Conservation (phyloP, 2,113 vertebrate species). For the Sapajus apella region DNA sequence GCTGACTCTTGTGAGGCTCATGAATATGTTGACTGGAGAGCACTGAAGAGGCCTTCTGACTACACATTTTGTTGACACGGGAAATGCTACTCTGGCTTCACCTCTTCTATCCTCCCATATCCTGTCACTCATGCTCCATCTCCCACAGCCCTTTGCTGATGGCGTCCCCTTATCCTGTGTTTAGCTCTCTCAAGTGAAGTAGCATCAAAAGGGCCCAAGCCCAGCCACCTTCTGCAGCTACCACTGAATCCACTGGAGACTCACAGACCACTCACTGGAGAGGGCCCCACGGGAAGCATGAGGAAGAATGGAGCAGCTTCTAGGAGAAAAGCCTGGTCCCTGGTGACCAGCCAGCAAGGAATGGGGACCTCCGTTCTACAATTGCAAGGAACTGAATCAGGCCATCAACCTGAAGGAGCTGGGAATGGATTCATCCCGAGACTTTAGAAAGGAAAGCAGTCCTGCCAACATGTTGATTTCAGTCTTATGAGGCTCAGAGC, state of each 20-base stretch:
- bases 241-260: too few relatives aligned
- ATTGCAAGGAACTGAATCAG: background rate
- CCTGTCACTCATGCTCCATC: background rate
- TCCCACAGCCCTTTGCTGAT: background rate
- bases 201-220: background rate
- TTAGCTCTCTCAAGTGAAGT: background rate
- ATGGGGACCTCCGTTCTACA: background rate
- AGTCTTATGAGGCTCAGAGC: background rate
- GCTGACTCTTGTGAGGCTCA: background rate
- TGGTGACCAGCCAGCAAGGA: accelerated
- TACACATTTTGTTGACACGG: background rate
- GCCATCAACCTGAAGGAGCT: background rate
- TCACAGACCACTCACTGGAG: background rate
- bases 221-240: background rate
- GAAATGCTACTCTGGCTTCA: background rate
- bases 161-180: too few relatives aligned
- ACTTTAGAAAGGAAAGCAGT: background rate
- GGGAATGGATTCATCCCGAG: background rate
- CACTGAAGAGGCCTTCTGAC: background rate
- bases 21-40: background rate
- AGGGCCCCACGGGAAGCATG: background rate
- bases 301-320: background rate
- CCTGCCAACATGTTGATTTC: background rate
- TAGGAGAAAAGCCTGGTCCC: background rate
- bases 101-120: background rate